Conservation (phyloP, 2,797 vertebrate genomes). For the Phoeniculus purpureus region DNA sequence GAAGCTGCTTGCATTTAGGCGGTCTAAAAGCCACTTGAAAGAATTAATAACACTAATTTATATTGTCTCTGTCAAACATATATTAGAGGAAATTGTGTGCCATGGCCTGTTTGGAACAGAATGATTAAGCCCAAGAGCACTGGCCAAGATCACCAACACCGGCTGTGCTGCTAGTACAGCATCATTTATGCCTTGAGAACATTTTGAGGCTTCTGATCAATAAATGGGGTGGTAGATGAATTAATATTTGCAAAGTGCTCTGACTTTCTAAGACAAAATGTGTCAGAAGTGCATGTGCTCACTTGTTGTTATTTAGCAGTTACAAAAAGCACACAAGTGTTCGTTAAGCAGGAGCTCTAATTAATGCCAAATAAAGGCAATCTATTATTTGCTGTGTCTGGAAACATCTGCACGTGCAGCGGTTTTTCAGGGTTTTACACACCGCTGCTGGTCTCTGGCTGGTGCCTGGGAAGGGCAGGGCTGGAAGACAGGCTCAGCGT, state of each 20-base stretch:
- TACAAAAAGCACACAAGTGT: background rate
- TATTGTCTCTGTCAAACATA: background rate
- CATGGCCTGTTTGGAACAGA: background rate
- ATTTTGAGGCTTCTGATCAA: background rate
- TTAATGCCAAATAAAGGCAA: background rate
- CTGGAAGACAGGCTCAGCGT: background rate
- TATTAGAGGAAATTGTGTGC: background rate
- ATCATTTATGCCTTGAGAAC: background rate
- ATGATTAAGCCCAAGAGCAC: background rate
- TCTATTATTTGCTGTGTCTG: background rate
- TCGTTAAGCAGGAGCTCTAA: background rate
- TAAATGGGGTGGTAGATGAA: background rate
- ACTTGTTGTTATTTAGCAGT: background rate
- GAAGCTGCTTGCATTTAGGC: background rate
- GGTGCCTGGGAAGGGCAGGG: background rate
- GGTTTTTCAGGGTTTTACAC: background rate
- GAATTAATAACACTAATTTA: background rate
- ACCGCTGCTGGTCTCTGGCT: background rate
- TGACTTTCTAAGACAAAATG: background rate
- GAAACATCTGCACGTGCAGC: background rate
- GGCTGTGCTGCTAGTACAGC: background rate
- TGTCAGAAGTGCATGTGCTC: background rate
- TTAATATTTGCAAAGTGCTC: slow-evolving; percentile 10
- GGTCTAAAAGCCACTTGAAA: background rate
- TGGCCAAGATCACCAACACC: background rate